Base-by-base conservation (phyloP, 2,113 vertebrate species). In the Anhinga rufa region DNA sequence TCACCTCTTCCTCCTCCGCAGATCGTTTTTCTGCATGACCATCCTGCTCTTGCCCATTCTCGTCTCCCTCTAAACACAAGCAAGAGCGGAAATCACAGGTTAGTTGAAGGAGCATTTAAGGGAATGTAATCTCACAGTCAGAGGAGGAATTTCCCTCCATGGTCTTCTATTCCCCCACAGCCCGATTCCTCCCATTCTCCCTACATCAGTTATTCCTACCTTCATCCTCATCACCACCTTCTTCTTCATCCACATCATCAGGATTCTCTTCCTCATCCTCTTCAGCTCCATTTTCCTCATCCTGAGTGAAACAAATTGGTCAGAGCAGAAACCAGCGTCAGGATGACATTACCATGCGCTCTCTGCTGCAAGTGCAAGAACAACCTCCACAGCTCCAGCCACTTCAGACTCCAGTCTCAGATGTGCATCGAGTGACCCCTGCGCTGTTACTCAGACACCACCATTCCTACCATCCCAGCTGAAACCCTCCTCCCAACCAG, bases 241-340 rank as follows among this genome's bases (percentile, higher is more conserved):
- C 97, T 52, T 97, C 97, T 46, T 98, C 98, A 92, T 98, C 98
- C 8, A 98, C 98, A 54, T 98, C 98, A 72, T 98, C 98, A 52
- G 98, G 98, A 44, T 98, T 98, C 46, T 98, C 98, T 17, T 98
- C 98, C 29, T 98, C 98, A 28, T 98, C 98, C 54, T 98, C 98
- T 10, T 98, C 98, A 12, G 98, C 98, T n/a, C 98, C 98, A 0
- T 98, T 98, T 88, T 98, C 98, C 80, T 98, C 98, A 70, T 98
- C 98, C 98, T 98, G 82, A 54, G 62, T 9, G 14, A 81, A 77
- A 86, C 26, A 81, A 83, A 93, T 12, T 1, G 4, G 34, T 83
- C 87, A 96, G 61, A 92, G 66, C 58, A 90, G 68, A 84, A 85
- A 90, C 1, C 32, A 34, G 42, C 15, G 1, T 36, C 40, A 28